A percentile compares a stretch with the other conserved stretches of the same genome.
These are phyloP conservation scores for Sitodiplosis mosellana DNA, from an alignment of 1,140 invertebrate species.

Conservation along the genomic window DNA sequence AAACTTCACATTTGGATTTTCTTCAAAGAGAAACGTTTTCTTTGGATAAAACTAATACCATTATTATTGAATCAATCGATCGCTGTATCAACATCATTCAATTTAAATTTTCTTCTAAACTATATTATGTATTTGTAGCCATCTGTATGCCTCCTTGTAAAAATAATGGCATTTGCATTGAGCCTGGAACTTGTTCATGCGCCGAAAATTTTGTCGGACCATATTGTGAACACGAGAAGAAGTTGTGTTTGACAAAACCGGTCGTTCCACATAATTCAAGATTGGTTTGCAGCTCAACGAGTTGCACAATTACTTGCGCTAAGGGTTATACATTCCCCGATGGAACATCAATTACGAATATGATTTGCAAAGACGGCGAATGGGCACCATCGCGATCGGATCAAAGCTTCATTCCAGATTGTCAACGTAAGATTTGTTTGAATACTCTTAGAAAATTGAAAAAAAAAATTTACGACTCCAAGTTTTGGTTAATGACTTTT, in stretches of 20 bases:
- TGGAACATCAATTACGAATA: constrained; percentile 35
- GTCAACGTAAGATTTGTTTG: constrained; percentile 34
- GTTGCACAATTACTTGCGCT: constrained; percentile 36
- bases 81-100: not conserved
- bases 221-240: constrained; percentile 53
- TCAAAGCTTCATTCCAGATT: constrained; percentile 34
- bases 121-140: constrained; percentile 32
- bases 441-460: too few species aligned
- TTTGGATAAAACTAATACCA: not conserved
- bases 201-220: constrained; percentile 48
- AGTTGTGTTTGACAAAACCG: constrained; percentile 44
- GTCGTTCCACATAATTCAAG: constrained; percentile 41
- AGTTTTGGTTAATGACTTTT: too few species aligned
- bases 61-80: not conserved
- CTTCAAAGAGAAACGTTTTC: not conserved
- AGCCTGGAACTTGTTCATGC: constrained; percentile 51
- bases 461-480: too few species aligned
- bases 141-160: constrained; percentile 51
- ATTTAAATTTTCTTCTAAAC: not conserved
- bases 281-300: constrained; percentile 12
- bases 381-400: constrained; percentile 34
- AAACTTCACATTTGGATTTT: not conserved
- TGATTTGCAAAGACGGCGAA: constrained; percentile 38
- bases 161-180: constrained; percentile 59
- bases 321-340: constrained; percentile 41